phyloP scores from a whole-genome alignment of 2,797 vertebrate species.

The Dallia pectoralis region DNA sequence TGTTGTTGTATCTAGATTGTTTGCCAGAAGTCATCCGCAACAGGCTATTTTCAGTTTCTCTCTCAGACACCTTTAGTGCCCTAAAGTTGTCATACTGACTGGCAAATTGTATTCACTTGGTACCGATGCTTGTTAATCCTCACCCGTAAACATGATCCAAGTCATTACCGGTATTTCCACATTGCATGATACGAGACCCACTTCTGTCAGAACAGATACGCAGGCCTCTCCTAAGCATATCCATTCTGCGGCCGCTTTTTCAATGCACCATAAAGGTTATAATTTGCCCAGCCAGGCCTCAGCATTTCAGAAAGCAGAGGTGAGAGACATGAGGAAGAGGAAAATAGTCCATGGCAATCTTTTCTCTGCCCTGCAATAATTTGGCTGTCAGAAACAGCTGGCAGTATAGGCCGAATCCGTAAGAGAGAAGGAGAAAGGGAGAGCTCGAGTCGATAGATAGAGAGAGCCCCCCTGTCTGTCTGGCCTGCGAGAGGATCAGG shows the following conservation, averaged over 20 bases:
- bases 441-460: conserved; percentile 42
- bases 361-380: conserved; percentile 73
- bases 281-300: conserved; percentile 63
- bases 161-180: conserved; percentile 31
- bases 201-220: conserved; percentile 22
- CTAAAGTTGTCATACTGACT: neutral
- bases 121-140: neutral
- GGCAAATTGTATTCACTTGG: conserved; percentile 4
- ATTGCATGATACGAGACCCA: conserved; percentile 13
- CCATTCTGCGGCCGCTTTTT: conserved; percentile 35
- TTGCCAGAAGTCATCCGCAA: neutral
- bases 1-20: neutral
- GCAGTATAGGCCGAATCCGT: conserved; percentile 73
- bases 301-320: conserved; percentile 56
- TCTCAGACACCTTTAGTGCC: neutral
- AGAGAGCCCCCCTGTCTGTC: conserved; percentile 39
- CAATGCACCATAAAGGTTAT: conserved; percentile 57
- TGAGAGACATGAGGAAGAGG: conserved; percentile 16
- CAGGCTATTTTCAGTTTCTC: neutral
- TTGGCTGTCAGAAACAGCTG: conserved; percentile 78
- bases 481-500: conserved; percentile 66
- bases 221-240: conserved; percentile 21
- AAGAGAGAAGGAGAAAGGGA: conserved; percentile 55
- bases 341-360: conserved; percentile 62
- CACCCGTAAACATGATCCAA: conserved; percentile 17